Evolutionary conservation across 1,140 invertebrate species (phyloP).

Genomic region (Polypedilum pembai): DNA sequence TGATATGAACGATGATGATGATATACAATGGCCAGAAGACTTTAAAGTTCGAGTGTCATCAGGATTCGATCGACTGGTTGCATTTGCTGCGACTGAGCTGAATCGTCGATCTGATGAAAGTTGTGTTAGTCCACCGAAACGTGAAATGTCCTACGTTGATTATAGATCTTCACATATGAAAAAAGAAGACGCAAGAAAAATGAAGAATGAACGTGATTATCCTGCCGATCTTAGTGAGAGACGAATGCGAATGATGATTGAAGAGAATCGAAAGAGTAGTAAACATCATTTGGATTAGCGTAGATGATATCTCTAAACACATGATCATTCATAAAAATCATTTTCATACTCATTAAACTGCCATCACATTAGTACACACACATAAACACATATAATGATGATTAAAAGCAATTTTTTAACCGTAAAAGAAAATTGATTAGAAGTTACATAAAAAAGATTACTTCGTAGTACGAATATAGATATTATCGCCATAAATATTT

Average conservation of each 20-base stretch:
- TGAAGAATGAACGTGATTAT: constrained; percentile 20
- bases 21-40: constrained; percentile 62
- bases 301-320: not conserved
- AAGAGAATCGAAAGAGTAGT: constrained; percentile 6
- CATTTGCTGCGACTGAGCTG: constrained; percentile 75
- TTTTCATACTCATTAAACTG: not conserved
- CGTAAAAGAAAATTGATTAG: no score
- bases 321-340: not conserved
- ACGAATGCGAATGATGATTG: constrained; percentile 12
- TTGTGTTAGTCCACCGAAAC: constrained; percentile 32
- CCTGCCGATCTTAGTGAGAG: constrained; percentile 4
- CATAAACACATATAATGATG: not conserved
- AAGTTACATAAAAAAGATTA: no score
- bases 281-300: constrained; percentile 22
- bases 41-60: constrained; percentile 56
- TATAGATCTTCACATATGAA: constrained; percentile 20
- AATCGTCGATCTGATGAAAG: constrained; percentile 64
- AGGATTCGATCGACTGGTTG: constrained; percentile 73
- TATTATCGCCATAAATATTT: no score
- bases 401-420: not conserved
- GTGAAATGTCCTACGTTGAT: constrained; percentile 22
- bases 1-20: constrained; percentile 46
- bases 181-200: not conserved
- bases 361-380: not conserved
- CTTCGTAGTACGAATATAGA: no score